Conservation (phyloP, 2,113 vertebrate species). For the Pygoscelis adeliae region DNA sequence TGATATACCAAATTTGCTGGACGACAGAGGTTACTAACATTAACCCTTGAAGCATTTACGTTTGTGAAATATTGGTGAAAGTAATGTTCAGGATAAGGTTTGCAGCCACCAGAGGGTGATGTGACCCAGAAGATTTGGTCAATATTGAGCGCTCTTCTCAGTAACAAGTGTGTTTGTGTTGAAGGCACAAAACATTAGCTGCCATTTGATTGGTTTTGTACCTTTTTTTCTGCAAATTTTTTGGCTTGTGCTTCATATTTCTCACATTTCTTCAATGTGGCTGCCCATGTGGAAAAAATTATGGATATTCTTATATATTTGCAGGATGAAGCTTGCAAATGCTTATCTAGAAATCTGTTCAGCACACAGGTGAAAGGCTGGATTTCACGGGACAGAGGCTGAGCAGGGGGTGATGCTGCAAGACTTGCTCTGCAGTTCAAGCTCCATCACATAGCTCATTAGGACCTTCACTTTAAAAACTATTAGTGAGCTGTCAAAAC, state of each 20-base stretch:
- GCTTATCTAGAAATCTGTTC: not conserved
- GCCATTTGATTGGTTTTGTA: not conserved
- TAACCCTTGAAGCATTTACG: not conserved
- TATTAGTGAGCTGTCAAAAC: not conserved
- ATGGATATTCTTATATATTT: not conserved
- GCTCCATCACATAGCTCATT: not conserved
- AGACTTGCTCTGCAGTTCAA: not conserved
- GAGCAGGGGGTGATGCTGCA: not conserved
- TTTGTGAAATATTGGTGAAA: not conserved
- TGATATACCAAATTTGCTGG: not conserved
- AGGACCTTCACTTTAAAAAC: not conserved
- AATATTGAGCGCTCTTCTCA: not conserved
- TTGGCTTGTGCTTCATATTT: not conserved
- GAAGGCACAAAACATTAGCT: not conserved
- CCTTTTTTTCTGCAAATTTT: not conserved
- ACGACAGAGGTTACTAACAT: not conserved
- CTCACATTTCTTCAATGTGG: not conserved
- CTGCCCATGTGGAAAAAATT: not conserved
- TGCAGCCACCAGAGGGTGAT: slow-evolving; percentile 37
- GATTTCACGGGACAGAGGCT: not conserved
- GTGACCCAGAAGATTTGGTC: not conserved
- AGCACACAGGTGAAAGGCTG: not conserved
- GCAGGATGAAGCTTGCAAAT: not conserved
- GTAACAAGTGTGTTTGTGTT: not conserved
- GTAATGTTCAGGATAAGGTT: not conserved